phyloP scores from a whole-genome alignment of 2,888 invertebrate genomes.

The Meiosimyza decipiens region DNA sequence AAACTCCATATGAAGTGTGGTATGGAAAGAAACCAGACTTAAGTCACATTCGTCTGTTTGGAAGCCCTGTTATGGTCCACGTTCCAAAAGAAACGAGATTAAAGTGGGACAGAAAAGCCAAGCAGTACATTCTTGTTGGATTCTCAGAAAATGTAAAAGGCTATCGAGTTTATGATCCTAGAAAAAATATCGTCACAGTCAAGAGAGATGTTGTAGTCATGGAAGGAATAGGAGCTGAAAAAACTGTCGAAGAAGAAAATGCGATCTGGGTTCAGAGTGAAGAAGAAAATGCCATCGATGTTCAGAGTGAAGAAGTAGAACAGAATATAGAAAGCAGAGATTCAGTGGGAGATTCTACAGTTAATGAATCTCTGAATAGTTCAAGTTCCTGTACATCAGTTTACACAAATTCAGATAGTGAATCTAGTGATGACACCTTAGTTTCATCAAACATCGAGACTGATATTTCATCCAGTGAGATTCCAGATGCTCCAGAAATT shows the following conservation, averaged over 20 bases:
- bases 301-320: not conserved
- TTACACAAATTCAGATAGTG: not conserved
- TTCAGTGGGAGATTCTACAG: conserved; percentile 4
- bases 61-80: conserved; percentile 50
- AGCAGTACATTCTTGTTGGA: too few relatives aligned
- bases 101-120: too few relatives aligned
- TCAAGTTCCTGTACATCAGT: not conserved
- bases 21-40: conserved; percentile 52
- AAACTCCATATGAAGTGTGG: conserved; percentile 50
- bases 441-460: too few relatives aligned
- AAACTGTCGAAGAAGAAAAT: conserved; percentile 55
- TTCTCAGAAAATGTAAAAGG: too few relatives aligned
- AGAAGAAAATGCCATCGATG: not conserved
- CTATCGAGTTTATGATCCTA: too few relatives aligned
- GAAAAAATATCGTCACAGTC: too few relatives aligned
- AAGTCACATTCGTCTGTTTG: conserved; percentile 58
- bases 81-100: too few relatives aligned
- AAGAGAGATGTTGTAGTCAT: too few relatives aligned
- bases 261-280: conserved; percentile 45
- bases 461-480: not conserved
- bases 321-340: conserved; percentile 50
- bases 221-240: too few relatives aligned
- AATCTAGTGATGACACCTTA: too few relatives aligned
- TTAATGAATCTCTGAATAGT: conserved; percentile 2
- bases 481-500: conserved; percentile 1